phyloP scores from a whole-genome alignment of 2,797 vertebrate species.

The Onychomys arenicola region DNA sequence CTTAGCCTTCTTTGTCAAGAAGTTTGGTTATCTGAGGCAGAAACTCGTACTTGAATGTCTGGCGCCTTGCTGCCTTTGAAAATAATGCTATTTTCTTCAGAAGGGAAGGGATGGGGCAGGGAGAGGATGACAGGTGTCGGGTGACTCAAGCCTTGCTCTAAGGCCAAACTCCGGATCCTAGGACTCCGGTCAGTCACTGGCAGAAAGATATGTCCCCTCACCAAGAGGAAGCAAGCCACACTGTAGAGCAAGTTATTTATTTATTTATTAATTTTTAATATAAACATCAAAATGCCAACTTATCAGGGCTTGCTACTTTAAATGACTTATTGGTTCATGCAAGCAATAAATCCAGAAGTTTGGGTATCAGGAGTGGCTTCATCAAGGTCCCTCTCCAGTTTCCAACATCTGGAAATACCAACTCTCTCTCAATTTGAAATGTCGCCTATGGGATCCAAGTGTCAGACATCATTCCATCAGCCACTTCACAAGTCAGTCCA shows the following conservation, averaged over 20 bases:
- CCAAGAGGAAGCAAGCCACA: not conserved
- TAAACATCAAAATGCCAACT: constrained; percentile 11
- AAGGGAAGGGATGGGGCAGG: not conserved
- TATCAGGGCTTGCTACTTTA: constrained; percentile 1
- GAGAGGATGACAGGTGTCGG: not conserved
- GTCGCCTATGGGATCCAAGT: not conserved
- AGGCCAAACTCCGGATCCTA: not conserved
- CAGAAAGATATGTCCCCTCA: not conserved
- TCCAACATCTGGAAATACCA: not conserved
- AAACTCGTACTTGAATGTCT: not conserved
- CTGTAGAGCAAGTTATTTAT: not conserved
- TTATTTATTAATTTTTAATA: constrained; percentile 4
- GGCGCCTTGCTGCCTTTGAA: not conserved
- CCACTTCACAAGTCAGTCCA: not conserved
- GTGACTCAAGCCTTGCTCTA: not conserved
- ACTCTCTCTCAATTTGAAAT: not conserved
- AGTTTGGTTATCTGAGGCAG: not conserved
- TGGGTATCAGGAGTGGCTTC: not conserved
- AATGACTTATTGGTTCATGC: not conserved
- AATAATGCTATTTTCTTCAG: constrained; percentile 31
- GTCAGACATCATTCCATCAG: not conserved
- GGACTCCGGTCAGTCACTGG: not conserved
- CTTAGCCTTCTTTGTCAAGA: not conserved
- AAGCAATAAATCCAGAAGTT: not conserved
- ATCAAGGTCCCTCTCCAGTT: not conserved